A percentile compares a stretch with the other conserved stretches of the same genome.
These are phyloP conservation scores for Cinclus mexicanus DNA, from an alignment of 2,113 vertebrate genomes.

Conservation along the genomic window DNA sequence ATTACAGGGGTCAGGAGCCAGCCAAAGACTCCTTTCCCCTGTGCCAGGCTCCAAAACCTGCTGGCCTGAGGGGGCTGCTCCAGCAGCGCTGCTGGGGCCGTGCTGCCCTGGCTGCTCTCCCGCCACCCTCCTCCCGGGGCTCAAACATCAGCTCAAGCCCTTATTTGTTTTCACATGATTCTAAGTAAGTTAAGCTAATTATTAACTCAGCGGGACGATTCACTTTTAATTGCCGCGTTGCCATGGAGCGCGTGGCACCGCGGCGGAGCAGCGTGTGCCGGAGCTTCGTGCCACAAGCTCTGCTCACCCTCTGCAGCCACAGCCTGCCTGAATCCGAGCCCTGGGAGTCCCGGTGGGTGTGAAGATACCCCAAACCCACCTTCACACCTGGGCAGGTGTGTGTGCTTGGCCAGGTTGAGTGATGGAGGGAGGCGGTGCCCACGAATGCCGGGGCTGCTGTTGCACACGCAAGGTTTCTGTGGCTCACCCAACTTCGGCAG, in stretches of 20 bases:
- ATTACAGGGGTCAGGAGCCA: not conserved
- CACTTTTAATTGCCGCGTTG: constrained; percentile 49
- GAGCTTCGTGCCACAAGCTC: not conserved
- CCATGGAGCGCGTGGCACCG: not conserved
- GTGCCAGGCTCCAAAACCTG: not conserved
- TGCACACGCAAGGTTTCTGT: accelerated
- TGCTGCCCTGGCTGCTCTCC: not conserved
- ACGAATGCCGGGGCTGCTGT: not conserved
- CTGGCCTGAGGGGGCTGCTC: not conserved
- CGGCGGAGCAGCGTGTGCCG: not conserved
- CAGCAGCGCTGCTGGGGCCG: not conserved
- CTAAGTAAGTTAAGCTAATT: constrained; percentile 60
- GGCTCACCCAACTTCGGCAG: not conserved
- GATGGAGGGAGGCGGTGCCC: not conserved
- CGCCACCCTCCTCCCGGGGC: not conserved
- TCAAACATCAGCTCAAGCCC: not conserved
- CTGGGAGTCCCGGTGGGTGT: accelerated
- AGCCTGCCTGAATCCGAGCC: accelerated
- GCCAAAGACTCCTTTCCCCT: not conserved
- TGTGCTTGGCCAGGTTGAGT: not conserved
- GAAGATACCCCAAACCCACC: not conserved
- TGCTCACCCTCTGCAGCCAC: not conserved
- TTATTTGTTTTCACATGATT: constrained; percentile 38
- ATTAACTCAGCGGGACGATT: constrained; percentile 52
- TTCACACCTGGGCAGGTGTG: not conserved